Base-by-base conservation (phyloP, 2,888 invertebrate species). In the Drosophila eohydei region DNA sequence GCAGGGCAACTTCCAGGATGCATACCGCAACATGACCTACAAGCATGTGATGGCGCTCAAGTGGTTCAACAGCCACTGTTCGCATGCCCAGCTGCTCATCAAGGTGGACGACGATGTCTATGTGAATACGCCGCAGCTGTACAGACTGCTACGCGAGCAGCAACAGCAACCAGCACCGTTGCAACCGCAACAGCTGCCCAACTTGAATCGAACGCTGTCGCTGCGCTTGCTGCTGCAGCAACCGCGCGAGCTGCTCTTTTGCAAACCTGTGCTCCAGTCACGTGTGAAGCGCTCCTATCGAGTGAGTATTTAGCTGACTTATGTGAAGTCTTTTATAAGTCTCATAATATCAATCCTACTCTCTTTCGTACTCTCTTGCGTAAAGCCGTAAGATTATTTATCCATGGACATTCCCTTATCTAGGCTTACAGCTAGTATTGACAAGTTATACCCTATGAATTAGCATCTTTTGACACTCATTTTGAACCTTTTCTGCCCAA, bases 21-120 rank as follows among this genome's bases (percentile, higher is more conserved):
- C 95, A 0, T 97, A 97, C 88, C 94, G 95, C 56, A 97, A 97
- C 91, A 94, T 97, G 93, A 97, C 97, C 0, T 96, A 97, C 84
- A 97, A 97, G 89, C 97, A 97, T 91, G 95, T 96, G 7, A 96
- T 96, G 95, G 96, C 95, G 0, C 93, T 97, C 50, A 96, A 97
- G 89, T 97, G 97, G 95, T 95, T 95, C 26, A 93, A 94, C 1
- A 95, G 95, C 82, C 94, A 95, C 85, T 97, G 97, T 91, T 94
- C 94, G 0, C 93, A 93, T 41, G 96, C 96, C 1, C 95, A 94
- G 81, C 95, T 94, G 83, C 91, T 97, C 60, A 93, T 97, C 61
- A 97, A 97, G 92, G 94, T 95, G 65, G 97, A 97, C 90, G 97
- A 97, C 89, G 97, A 97, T 92, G 94, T 96, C 69, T 95, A 96